Base-by-base conservation (phyloP, 2,888 invertebrate genomes). In the Trissolcus brochymenae region DNA sequence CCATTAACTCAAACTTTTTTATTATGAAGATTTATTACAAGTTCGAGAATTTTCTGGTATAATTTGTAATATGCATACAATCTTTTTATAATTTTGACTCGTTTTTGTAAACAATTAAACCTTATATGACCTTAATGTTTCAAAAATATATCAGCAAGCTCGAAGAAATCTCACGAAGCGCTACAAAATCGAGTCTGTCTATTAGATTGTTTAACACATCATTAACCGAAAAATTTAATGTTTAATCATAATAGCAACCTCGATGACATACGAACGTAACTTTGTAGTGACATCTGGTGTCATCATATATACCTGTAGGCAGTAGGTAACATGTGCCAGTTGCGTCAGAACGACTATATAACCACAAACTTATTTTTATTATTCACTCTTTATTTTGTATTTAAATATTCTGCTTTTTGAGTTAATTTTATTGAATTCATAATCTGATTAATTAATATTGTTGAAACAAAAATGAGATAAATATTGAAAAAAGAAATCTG, bases 201-300 rank as follows among this genome's bases (percentile, higher is more conserved):
- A 57, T 62, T 53, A 66, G 56, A 71, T 59, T 59, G 56, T 57
- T 49, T 76, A 61, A 61, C 17, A 40, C 62, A 43, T 67, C 64
- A 72, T 76, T 64, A 76, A 54, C 67, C 17, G 67, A 59, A 76
- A 72, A 66, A 25, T 4, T 25, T 3, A 4, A 51, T 57, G 76
- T 61, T 67, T 67, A 76, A 76, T 76, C 76, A 72, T 72, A 25
- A 76, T 72, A 60, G 76, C 72, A 64, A 68, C 76, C 64, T 77
- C 67, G 67, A 77, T 77, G 72, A 72, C 72, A 35, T 11, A 72
- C 67, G 72, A 72, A 76, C 59, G 64, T 68, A 72, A 72, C 68
- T 54, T 41, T 11, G 51, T 59, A 65, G 29, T 76, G 68, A 62
- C 76, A 77, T 77, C 76, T 77, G 76, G 67, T 72, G 72, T 67